Conservation (phyloP, 2,797 vertebrate species). For the Lepus oiostolus region DNA sequence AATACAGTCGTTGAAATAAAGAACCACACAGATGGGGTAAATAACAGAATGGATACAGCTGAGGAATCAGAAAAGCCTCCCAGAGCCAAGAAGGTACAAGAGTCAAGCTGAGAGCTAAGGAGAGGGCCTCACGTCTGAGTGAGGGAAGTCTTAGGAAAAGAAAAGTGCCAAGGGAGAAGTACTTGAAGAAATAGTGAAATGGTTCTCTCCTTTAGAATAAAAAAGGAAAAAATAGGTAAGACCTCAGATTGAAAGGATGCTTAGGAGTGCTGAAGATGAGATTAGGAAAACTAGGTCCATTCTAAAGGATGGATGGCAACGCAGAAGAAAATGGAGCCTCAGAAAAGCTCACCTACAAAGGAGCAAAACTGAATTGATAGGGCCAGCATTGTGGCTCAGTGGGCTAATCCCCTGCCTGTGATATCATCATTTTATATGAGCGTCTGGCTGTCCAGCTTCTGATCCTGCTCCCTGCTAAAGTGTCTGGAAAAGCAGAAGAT, state of each 20-base stretch:
- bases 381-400: no score
- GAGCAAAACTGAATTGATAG: background rate
- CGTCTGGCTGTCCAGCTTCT: no score
- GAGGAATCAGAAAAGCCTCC: background rate
- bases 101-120: background rate
- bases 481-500: no score
- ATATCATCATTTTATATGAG: no score
- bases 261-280: background rate
- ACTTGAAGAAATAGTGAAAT: background rate
- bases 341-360: background rate
- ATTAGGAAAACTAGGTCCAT: background rate
- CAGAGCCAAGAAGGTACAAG: background rate
- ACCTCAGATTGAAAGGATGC: background rate
- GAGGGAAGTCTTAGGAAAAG: background rate
- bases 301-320: background rate
- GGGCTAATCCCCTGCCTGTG: no score
- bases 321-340: background rate
- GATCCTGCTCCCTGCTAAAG: no score
- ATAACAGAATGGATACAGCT: background rate
- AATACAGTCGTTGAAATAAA: background rate
- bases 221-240: background rate
- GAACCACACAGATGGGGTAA: background rate
- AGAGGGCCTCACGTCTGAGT: background rate
- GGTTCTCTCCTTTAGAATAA: slow-evolving; percentile 5
- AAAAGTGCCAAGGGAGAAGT: background rate